phyloP scores from a whole-genome alignment of 2,888 invertebrate species.

The Caenorhabditis doughertyi region DNA sequence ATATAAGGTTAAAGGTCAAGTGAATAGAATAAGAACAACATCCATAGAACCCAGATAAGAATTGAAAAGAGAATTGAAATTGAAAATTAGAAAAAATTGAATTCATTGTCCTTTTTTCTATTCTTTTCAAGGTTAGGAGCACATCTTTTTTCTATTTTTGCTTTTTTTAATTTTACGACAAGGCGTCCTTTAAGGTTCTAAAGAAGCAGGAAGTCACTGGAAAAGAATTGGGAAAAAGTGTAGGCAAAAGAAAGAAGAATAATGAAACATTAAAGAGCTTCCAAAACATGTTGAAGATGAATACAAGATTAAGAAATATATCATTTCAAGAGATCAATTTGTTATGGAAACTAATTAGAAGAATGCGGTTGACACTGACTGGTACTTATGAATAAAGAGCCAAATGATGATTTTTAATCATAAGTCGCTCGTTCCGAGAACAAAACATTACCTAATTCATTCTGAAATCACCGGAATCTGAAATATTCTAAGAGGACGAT shows the following conservation, averaged over 20 bases:
- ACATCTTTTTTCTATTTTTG: constrained; percentile 7
- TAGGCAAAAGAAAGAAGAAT: constrained; percentile 3
- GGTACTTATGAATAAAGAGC: constrained; percentile 5
- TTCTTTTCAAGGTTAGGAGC: neutral
- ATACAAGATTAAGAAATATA: neutral
- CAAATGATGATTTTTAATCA: constrained; percentile 2
- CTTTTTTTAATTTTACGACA: constrained; percentile 30
- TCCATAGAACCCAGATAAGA: constrained; percentile 21
- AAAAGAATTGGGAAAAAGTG: neutral
- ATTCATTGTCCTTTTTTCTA: constrained; percentile 10
- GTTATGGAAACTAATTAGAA: constrained; percentile 23
- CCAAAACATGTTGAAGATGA: neutral
- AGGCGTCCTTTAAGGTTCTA: constrained; percentile 19
- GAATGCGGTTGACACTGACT: neutral
- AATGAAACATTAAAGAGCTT: constrained; percentile 18
- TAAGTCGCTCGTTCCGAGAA: neutral
- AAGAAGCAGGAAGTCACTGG: constrained; percentile 2
- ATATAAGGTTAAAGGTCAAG: constrained; percentile 10
- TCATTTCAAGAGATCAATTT: constrained; percentile 5
- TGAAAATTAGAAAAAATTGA: constrained; percentile 7
- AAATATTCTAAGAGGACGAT: too few species aligned
- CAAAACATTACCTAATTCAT: neutral
- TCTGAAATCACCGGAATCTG: too few species aligned
- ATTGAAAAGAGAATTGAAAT: constrained; percentile 15
- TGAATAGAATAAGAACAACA: constrained; percentile 1